Evolutionary conservation across 2,888 invertebrate species (phyloP), one percentile per base, ranked within the genome.

Genomic region (Sycophila texana): DNA sequence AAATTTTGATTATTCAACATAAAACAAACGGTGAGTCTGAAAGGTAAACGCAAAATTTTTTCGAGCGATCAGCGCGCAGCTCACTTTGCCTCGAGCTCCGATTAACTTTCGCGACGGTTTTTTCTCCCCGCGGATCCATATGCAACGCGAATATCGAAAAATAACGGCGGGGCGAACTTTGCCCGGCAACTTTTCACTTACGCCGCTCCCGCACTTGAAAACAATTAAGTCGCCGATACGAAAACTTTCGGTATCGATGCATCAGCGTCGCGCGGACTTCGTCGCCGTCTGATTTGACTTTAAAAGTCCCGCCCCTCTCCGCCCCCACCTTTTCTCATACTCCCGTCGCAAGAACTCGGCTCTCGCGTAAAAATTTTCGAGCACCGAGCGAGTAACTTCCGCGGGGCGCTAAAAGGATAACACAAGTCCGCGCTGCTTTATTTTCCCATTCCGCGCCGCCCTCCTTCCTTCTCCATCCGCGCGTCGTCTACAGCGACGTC

Each of bases 401-500:
- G 12, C 61, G 2, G 22, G n/a, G 60, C 22, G 26, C 49, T 58
- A 74, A 63, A 65, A 71, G 57, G 53, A 77, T 47, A 71, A 65
- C 63, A 26, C 61, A 61, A 49, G 57, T 58, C 47, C n/a, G 7
- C 26, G 1, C n/a, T 4, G 55, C 70, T 58, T 67, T 72, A 72
- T 67, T 74, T 74, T 55, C 47, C 74, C 70, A 49, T 14, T 18
- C 63, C 12, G 2, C 20, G 13, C 7, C 18, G 30, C 14, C 26
- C 22, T n/a, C 22, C 22, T 16, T 16, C 5, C 16, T 49, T 66
- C 20, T 49, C 30, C 4, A 16, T 47, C 22, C 10, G 12, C 4
- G 16, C n/a, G 20, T 1, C 14, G 51, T 18, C 16, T 0, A 13
- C 82, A 84, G 78, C 82, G 82, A 84, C 83, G 82, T 81, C 82